Evolutionary conservation across 1,140 invertebrate species (phyloP).

Genomic region (Probaryconus sp.): DNA sequence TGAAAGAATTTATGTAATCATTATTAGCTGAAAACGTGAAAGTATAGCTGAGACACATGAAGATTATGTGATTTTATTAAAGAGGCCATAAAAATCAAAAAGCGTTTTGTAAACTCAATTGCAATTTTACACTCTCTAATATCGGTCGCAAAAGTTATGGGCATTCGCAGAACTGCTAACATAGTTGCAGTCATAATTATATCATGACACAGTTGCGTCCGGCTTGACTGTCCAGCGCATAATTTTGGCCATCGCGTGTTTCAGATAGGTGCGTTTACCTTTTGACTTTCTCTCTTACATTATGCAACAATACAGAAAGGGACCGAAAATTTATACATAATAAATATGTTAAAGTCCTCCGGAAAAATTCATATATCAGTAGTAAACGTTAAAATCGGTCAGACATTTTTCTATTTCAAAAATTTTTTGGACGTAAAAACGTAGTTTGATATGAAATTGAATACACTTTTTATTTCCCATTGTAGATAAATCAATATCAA

Average conservation of each 20-base stretch:
- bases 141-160: no score
- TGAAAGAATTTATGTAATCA: no score
- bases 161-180: no score
- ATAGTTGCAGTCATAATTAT: not conserved
- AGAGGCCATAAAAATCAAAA: no score
- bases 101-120: no score
- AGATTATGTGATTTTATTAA: no score
- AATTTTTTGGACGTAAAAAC: not conserved
- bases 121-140: no score
- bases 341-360: conserved; percentile 27
- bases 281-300: conserved; percentile 30
- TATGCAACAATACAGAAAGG: conserved; percentile 13
- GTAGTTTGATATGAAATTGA: no score
- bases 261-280: conserved; percentile 14
- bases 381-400: not conserved
- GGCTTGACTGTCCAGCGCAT: conserved; percentile 1
- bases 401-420: no score
- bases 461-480: no score
- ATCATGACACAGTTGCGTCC: not conserved
- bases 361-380: not conserved
- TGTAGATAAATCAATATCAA: conserved; percentile 24
- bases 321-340: conserved; percentile 21
- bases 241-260: conserved; percentile 33
- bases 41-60: no score
- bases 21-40: no score